These are phyloP conservation scores for Callyntrura guangdongensis DNA, from an alignment of 2,888 invertebrate genomes.

Conservation along the genomic window DNA sequence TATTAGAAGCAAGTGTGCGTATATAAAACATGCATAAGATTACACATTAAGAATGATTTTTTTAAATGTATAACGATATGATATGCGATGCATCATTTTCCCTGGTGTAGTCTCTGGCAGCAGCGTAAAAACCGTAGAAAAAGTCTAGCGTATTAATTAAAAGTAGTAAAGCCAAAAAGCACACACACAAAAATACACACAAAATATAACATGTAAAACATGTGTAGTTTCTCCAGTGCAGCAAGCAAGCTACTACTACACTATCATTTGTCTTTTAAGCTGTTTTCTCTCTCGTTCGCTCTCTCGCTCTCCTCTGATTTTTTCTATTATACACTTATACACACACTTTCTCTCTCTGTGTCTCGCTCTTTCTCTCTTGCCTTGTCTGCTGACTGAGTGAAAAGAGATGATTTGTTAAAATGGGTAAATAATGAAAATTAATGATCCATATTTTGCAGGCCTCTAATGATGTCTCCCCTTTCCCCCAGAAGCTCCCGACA, in stretches of 20 bases:
- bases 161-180: slow-evolving; percentile 47
- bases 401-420: slow-evolving; percentile 70
- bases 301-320: neutral
- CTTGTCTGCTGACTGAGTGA: slow-evolving; percentile 40
- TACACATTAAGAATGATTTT: too few relatives aligned
- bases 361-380: slow-evolving; percentile 10
- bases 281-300: slow-evolving; percentile 20
- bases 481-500: slow-evolving; percentile 82
- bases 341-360: neutral
- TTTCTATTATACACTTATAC: too few relatives aligned
- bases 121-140: slow-evolving; percentile 36
- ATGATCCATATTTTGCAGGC: slow-evolving; percentile 80
- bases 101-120: neutral
- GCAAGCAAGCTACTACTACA: slow-evolving; percentile 46
- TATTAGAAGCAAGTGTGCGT: slow-evolving; percentile 34
- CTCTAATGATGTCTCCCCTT: slow-evolving; percentile 84
- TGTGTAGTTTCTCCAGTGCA: slow-evolving; percentile 36
- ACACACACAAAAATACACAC: slow-evolving; percentile 25
- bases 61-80: neutral
- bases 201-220: too few relatives aligned
- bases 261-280: slow-evolving; percentile 42
- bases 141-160: slow-evolving; percentile 44
- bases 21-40: slow-evolving; percentile 8
- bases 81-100: neutral
- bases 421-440: slow-evolving; percentile 76